Evolutionary conservation across 1,140 invertebrate species (phyloP).

Genomic region (Drosophila equinoxialis): DNA sequence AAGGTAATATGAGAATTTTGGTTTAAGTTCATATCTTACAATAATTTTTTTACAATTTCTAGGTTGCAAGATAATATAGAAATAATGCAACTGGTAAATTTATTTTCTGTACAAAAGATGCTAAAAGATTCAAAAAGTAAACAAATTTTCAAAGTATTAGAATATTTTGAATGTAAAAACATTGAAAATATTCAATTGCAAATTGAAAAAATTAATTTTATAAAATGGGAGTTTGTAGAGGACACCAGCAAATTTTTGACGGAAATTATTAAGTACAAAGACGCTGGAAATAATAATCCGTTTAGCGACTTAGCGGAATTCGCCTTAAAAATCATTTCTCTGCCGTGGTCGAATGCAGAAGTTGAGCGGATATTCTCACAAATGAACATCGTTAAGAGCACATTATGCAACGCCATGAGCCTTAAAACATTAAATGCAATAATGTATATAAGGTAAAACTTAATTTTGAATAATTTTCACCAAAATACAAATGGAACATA

Average conservation of each 20-base stretch:
- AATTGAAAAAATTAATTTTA: constrained; percentile 3
- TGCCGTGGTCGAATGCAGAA: constrained; percentile 7
- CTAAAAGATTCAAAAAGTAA: constrained; percentile 1
- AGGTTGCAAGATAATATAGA: constrained; percentile 17
- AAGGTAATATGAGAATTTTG: constrained; percentile 13
- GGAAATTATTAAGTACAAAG: constrained; percentile 3
- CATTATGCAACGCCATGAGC: constrained; percentile 12
- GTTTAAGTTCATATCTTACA: constrained; percentile 7
- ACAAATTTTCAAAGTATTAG: constrained; percentile 3
- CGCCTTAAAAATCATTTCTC: constrained; percentile 3
- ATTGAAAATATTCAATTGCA: constrained; percentile 7
- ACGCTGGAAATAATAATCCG: constrained; percentile 2
- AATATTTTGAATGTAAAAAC: constrained; percentile 17
- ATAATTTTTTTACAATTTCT: background rate
- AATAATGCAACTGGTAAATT: constrained; percentile 1
- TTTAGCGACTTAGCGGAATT: constrained; percentile 8
- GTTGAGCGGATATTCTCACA: constrained; percentile 14
- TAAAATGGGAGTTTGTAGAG: constrained; percentile 2
- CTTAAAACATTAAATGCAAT: constrained; percentile 23
- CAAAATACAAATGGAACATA: constrained; percentile 6
- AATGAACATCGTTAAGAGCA: constrained; percentile 17
- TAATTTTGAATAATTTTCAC: constrained; percentile 2
- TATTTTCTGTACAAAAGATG: constrained; percentile 13
- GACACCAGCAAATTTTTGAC: background rate
- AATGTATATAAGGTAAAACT: constrained; percentile 9